Conservation (phyloP, 2,113 vertebrate species). For the Triplophysa siluroides region DNA sequence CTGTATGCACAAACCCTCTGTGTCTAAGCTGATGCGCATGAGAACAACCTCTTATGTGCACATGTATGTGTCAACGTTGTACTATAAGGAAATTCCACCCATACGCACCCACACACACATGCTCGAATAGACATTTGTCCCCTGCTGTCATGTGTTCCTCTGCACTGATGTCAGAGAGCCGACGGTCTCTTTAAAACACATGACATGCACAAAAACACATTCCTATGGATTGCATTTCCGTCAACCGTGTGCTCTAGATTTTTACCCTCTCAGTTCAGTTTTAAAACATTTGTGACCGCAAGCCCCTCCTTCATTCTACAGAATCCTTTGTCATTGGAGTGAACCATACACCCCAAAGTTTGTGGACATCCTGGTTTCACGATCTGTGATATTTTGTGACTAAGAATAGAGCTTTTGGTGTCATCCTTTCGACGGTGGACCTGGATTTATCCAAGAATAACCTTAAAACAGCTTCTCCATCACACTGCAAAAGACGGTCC, state of each 20-base stretch:
- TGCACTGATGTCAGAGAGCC: slow-evolving; percentile 44
- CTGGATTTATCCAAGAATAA: not conserved
- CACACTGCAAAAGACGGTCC: not conserved
- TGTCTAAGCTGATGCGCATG: slow-evolving; percentile 34
- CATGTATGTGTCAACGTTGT: slow-evolving; percentile 32
- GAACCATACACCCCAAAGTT: not conserved
- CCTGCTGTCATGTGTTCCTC: slow-evolving; percentile 59
- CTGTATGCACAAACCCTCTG: slow-evolving; percentile 48
- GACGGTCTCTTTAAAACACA: slow-evolving; percentile 21
- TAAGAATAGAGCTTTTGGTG: slow-evolving; percentile 17
- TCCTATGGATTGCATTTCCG: slow-evolving; percentile 23
- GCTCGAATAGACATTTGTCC: slow-evolving; percentile 38
- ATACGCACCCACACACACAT: slow-evolving; percentile 25
- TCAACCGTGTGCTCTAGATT: slow-evolving; percentile 23
- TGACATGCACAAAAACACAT: slow-evolving; percentile 13
- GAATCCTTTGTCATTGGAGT: not conserved
- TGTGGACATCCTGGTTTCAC: not conserved
- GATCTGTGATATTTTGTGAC: slow-evolving; percentile 24
- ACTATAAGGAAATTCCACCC: slow-evolving; percentile 27
- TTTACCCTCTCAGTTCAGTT: slow-evolving; percentile 26
- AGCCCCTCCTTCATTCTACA: not conserved
- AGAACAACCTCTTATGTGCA: slow-evolving; percentile 20
- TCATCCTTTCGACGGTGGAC: not conserved
- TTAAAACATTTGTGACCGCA: not conserved
- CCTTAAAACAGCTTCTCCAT: too few relatives aligned